Conservation (phyloP, 2,113 vertebrate genomes). For the Agapornis roseicollis region DNA sequence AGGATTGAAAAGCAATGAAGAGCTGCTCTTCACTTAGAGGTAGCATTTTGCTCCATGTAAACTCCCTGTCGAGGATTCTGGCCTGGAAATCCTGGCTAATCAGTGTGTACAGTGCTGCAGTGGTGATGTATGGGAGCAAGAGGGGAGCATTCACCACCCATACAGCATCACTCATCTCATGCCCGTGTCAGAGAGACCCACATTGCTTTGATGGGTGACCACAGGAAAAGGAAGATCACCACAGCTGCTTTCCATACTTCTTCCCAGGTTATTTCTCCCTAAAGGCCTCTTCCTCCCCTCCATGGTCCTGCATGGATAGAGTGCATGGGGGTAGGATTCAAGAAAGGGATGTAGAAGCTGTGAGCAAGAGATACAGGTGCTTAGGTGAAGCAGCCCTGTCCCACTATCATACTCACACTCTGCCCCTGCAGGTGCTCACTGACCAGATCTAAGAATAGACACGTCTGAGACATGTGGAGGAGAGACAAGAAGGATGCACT, state of each 20-base stretch:
- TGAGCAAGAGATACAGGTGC: not conserved
- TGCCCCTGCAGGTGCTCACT: fast-evolving
- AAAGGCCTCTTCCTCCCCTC: not conserved
- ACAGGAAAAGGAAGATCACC: not conserved
- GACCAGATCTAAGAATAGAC: not conserved
- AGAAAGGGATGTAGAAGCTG: not conserved
- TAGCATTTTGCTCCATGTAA: not conserved
- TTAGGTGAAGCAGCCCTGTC: not conserved
- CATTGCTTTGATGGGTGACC: fast-evolving
- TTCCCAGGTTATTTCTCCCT: not conserved
- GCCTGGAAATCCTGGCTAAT: not conserved
- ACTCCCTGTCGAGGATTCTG: not conserved
- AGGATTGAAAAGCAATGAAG: not conserved
- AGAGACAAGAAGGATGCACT: not conserved
- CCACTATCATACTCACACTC: not conserved
- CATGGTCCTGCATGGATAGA: fast-evolving
- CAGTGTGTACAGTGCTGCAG: fast-evolving
- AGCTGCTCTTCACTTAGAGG: not conserved
- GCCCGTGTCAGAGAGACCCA: not conserved
- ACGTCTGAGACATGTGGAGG: fast-evolving
- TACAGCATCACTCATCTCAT: fast-evolving
- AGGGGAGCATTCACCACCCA: not conserved
- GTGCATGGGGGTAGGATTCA: not conserved
- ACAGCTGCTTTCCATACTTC: not conserved
- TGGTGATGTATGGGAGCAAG: not conserved